Evolutionary conservation across 2,888 invertebrate genomes (phyloP).

Genomic region (Drosophila suboccidentalis): DNA sequence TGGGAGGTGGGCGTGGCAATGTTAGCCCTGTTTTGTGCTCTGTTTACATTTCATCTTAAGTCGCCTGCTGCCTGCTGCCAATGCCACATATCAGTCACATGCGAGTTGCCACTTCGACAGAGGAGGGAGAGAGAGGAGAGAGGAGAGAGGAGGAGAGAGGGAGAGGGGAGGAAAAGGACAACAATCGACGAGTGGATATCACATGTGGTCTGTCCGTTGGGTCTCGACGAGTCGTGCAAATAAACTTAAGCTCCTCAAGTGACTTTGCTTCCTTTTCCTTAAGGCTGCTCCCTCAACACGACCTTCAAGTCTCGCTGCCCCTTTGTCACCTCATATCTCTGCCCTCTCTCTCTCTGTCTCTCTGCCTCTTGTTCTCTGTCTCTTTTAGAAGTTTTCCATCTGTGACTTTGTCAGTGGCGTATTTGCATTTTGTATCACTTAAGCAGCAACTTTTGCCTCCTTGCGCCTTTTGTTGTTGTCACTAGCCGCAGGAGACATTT

Average conservation of each 20-base stretch:
- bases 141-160: background rate
- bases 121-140: no score
- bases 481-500: constrained; percentile 78
- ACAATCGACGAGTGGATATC: constrained; percentile 74
- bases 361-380: background rate
- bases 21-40: constrained; percentile 20
- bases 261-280: constrained; percentile 50
- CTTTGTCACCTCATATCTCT: background rate
- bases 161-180: constrained; percentile 29
- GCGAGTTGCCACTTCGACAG: constrained; percentile 24
- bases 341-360: background rate
- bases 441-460: constrained; percentile 66
- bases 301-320: background rate
- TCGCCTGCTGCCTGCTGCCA: constrained; percentile 39
- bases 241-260: constrained; percentile 78
- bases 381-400: constrained; percentile 31
- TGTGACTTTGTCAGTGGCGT: constrained; percentile 65
- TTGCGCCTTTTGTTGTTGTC: constrained; percentile 32
- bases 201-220: constrained; percentile 24
- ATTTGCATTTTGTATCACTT: constrained; percentile 81
- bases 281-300: background rate
- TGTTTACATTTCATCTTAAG: constrained; percentile 79
- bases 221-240: constrained; percentile 58
- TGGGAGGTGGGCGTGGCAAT: constrained; percentile 5
- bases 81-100: constrained; percentile 76